Percentiles rank a stretch among this genome's conserved stretches.
Conservation (phyloP, 2,113 vertebrate genomes). For the Ginglymostoma cirratum region DNA sequence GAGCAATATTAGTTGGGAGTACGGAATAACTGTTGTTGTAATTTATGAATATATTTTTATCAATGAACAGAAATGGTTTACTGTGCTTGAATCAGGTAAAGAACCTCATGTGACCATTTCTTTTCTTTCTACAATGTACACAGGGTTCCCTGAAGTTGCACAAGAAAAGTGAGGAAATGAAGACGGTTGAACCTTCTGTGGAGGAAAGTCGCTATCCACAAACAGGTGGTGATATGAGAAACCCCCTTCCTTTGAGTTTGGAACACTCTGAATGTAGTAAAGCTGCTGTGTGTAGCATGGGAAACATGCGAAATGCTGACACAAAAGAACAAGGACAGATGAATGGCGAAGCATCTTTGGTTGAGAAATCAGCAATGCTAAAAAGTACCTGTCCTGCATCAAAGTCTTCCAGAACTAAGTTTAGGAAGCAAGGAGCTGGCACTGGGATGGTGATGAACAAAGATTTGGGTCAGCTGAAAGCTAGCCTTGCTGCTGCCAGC, state of each 20-base stretch:
- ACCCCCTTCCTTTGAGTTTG: conserved; percentile 58
- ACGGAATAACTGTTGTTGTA: too few relatives aligned
- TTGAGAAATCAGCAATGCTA: conserved; percentile 89
- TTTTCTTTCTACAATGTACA: conserved; percentile 48
- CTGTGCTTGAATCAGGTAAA: not conserved
- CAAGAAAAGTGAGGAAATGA: conserved; percentile 60
- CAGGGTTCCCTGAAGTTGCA: conserved; percentile 61
- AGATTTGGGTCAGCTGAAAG: conserved; percentile 51
- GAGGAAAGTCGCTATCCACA: conserved; percentile 53
- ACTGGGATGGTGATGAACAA: conserved; percentile 47
- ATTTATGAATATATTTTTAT: not conserved
- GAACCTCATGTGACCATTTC: not conserved
- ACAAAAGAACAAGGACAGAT: conserved; percentile 72
- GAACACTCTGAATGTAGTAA: conserved; percentile 66
- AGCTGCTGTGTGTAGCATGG: conserved; percentile 49
- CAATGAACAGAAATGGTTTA: not conserved
- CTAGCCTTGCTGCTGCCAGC: conserved; percentile 19
- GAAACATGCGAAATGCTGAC: conserved; percentile 64
- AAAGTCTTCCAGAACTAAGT: conserved; percentile 88
- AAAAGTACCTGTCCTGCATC: conserved; percentile 89
- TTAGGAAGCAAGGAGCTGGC: conserved; percentile 57
- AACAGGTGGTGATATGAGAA: conserved; percentile 58
- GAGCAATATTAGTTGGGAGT: not conserved
- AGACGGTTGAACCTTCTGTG: conserved; percentile 52
- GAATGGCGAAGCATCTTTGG: conserved; percentile 76